phyloP scores from a whole-genome alignment of 2,888 invertebrate species.

The Eupelmus urozonus region DNA sequence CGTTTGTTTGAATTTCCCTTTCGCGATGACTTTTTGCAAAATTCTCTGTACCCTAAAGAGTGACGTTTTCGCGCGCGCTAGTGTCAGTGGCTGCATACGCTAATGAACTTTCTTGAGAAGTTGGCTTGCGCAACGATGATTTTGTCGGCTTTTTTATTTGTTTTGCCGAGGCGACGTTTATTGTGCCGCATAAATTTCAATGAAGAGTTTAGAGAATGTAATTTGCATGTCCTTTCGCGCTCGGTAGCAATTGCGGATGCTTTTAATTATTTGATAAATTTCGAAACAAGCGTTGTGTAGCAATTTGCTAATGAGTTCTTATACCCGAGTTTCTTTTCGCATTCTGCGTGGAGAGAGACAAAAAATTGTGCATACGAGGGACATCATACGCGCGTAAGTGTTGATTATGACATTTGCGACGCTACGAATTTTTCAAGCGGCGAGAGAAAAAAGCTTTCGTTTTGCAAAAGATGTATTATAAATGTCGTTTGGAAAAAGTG shows the following conservation, averaged over 20 bases:
- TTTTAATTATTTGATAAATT: constrained; percentile 33
- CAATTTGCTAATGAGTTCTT: constrained; percentile 3
- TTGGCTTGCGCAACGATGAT: constrained; percentile 14
- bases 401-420: constrained; percentile 24
- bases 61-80: too few species aligned
- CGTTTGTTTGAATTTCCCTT: too few species aligned
- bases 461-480: constrained; percentile 11
- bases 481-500: not conserved
- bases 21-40: not conserved
- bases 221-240: not conserved
- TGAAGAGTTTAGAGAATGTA: too few species aligned
- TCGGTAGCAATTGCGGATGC: not conserved
- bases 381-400: not conserved
- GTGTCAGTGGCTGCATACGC: not conserved
- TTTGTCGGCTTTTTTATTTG: not conserved
- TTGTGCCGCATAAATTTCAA: not conserved
- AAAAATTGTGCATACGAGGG: constrained; percentile 10
- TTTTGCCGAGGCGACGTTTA: not conserved
- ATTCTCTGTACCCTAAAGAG: too few species aligned
- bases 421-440: constrained; percentile 11
- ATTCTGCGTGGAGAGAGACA: not conserved
- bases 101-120: constrained; percentile 38
- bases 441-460: not conserved
- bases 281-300: constrained; percentile 10
- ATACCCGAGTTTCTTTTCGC: constrained; percentile 3